Evolutionary conservation across 2,797 vertebrate genomes (phyloP).

Genomic region (Enteromius radiatus): DNA sequence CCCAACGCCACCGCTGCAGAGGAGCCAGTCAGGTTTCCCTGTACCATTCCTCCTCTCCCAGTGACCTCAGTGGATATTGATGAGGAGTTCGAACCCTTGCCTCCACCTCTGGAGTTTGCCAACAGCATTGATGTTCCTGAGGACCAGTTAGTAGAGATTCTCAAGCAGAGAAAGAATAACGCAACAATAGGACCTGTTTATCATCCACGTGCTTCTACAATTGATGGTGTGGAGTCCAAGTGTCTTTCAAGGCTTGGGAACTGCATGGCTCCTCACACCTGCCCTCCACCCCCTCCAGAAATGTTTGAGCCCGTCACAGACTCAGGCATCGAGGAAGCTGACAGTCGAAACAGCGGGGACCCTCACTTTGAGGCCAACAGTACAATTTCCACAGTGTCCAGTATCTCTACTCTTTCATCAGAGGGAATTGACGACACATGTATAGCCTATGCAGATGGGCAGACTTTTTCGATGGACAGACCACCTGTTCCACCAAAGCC

Average conservation of each 20-base stretch:
- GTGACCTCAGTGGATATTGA: conserved; percentile 93
- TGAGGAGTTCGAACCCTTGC: conserved; percentile 97
- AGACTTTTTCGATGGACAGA: conserved; percentile 90
- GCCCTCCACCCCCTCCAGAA: conserved; percentile 86
- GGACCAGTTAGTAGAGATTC: conserved; percentile 85
- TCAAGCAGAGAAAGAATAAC: conserved; percentile 82
- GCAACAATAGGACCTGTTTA: conserved; percentile 68
- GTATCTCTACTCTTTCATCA: conserved; percentile 94
- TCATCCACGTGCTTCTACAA: conserved; percentile 74
- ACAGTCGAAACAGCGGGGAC: conserved; percentile 92
- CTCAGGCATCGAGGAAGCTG: conserved; percentile 93
- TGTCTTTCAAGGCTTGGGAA: conserved; percentile 80
- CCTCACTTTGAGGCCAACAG: conserved; percentile 96
- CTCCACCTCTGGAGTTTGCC: conserved; percentile 95
- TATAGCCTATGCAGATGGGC: conserved; percentile 90
- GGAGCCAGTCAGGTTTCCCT: conserved; percentile 89
- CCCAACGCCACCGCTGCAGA: conserved; percentile 83
- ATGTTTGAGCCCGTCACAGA: conserved; percentile 84
- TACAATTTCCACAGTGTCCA: conserved; percentile 94
- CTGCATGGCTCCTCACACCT: conserved; percentile 85
- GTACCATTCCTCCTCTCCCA: conserved; percentile 92
- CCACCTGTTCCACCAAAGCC: conserved; percentile 96
- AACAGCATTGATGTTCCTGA: conserved; percentile 97
- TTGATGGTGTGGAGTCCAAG: conserved; percentile 73
- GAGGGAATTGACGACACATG: conserved; percentile 94